Conservation (phyloP, 2,888 invertebrate genomes). For the Fragum fragum region DNA sequence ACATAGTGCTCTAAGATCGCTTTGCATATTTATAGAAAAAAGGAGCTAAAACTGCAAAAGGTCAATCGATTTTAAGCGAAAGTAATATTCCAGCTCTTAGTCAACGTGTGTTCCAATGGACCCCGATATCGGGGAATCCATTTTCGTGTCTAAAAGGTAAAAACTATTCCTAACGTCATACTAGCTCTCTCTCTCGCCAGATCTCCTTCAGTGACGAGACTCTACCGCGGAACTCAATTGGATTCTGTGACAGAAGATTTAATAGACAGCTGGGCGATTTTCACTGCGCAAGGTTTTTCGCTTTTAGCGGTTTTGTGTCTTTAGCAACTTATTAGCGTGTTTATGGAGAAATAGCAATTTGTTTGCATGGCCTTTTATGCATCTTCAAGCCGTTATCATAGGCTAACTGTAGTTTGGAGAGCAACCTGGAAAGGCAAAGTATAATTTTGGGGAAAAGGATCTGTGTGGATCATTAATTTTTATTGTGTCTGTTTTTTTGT, state of each 20-base stretch:
- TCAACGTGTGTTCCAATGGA: not conserved
- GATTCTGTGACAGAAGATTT: not conserved
- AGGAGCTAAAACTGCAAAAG: not conserved
- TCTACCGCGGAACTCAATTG: not conserved
- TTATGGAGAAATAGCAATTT: not conserved
- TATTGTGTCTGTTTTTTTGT: too few relatives aligned
- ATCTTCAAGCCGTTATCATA: not conserved
- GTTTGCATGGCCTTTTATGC: not conserved
- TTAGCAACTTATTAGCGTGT: slow-evolving; percentile 11
- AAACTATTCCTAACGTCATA: not conserved
- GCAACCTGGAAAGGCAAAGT: too few relatives aligned
- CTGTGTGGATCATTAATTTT: too few relatives aligned
- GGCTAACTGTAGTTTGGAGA: too few relatives aligned
- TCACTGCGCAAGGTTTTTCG: slow-evolving; percentile 11
- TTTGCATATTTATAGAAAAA: not conserved
- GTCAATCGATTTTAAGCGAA: slow-evolving; percentile 3
- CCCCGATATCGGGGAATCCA: not conserved
- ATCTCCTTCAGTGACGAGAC: not conserved
- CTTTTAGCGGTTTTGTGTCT: not conserved
- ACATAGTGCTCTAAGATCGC: too few relatives aligned
- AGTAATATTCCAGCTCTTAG: not conserved
- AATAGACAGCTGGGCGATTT: slow-evolving; percentile 5
- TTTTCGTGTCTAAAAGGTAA: slow-evolving; percentile 6
- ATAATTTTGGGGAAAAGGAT: too few relatives aligned
- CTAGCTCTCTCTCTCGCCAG: slow-evolving; percentile 5